Evolutionary conservation across 2,888 invertebrate species (phyloP).

Genomic region (Eutolmus rufibarbis): DNA sequence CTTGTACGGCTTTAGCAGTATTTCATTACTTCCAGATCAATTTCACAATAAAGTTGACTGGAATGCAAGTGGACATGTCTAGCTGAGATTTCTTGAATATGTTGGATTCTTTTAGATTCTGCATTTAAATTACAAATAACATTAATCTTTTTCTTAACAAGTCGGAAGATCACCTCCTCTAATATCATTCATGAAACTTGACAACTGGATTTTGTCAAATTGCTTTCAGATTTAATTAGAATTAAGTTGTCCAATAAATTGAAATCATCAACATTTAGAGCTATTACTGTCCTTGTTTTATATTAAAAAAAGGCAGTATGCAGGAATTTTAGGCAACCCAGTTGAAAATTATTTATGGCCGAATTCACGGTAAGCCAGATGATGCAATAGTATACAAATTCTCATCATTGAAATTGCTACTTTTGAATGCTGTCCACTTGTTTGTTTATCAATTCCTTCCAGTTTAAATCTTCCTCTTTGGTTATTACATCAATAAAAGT

Average conservation of each 20-base stretch:
- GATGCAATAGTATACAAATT: background rate
- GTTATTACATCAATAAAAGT: background rate
- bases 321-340: background rate
- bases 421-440: background rate
- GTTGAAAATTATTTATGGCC: background rate
- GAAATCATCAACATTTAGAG: background rate
- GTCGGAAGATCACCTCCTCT: background rate
- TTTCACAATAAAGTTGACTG: background rate
- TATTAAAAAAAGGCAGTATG: background rate
- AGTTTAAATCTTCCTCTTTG: background rate
- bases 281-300: background rate
- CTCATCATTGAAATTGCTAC: background rate
- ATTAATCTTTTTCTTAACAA: background rate
- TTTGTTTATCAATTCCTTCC: background rate
- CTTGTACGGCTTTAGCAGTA: background rate
- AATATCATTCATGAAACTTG: background rate
- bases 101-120: background rate
- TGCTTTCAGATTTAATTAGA: background rate
- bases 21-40: background rate
- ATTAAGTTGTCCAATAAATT: background rate
- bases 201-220: background rate
- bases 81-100: background rate
- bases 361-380: background rate
- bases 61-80: background rate
- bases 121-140: background rate